phyloP scores from a whole-genome alignment of 2,888 invertebrate genomes.

The Aplocera efformata region DNA sequence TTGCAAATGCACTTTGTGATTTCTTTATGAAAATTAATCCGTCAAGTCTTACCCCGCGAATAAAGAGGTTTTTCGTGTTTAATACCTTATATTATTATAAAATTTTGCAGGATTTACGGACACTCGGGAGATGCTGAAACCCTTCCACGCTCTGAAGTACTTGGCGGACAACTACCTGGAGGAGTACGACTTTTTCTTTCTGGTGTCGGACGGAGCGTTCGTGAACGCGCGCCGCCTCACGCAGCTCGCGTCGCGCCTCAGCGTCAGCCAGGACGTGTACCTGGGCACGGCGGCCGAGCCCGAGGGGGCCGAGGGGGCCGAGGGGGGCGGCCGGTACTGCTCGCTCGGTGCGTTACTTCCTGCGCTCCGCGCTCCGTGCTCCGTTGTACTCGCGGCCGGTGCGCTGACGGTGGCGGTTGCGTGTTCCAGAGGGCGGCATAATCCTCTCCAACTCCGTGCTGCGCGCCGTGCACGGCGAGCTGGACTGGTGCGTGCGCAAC shows the following conservation, averaged over 20 bases:
- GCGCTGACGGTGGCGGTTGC: too few relatives aligned
- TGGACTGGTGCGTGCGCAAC: slow-evolving; percentile 95
- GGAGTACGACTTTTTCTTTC: slow-evolving; percentile 95
- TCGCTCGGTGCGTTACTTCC: slow-evolving; percentile 80
- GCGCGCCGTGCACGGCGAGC: slow-evolving; percentile 85
- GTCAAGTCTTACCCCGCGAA: too few relatives aligned
- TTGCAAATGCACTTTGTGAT: too few relatives aligned
- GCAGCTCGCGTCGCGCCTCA: slow-evolving; percentile 87
- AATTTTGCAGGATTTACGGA: slow-evolving; percentile 85
- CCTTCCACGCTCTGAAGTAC: slow-evolving; percentile 94
- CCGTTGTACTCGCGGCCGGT: too few relatives aligned
- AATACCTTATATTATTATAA: too few relatives aligned
- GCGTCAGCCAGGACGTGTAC: slow-evolving; percentile 92
- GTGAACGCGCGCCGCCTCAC: slow-evolving; percentile 89
- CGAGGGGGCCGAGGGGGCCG: slow-evolving; percentile 84
- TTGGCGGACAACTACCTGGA: slow-evolving; percentile 93
- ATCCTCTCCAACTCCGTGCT: slow-evolving; percentile 93
- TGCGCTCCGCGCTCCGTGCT: too few relatives aligned
- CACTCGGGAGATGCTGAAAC: slow-evolving; percentile 85
- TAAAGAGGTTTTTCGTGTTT: too few relatives aligned
- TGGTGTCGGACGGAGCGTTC: slow-evolving; percentile 91
- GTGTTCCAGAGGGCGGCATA: slow-evolving; percentile 86
- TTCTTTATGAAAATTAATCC: too few relatives aligned
- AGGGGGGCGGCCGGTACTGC: slow-evolving; percentile 83
- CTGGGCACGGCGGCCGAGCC: slow-evolving; percentile 86